phyloP scores from a whole-genome alignment of 2,888 invertebrate genomes.

The Scaptomyza parva region DNA sequence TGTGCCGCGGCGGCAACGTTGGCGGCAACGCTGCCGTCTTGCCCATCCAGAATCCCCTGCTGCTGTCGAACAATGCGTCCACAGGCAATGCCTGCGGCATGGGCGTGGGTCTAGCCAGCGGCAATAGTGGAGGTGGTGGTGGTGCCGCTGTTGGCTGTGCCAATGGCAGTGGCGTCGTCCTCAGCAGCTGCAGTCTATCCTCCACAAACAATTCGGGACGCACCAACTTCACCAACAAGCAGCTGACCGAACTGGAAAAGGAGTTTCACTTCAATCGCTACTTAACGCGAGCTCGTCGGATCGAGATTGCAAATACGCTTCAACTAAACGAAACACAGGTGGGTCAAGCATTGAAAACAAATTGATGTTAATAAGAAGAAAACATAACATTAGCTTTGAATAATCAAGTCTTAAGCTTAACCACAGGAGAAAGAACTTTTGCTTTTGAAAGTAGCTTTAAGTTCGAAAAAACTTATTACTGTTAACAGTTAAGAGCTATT shows the following conservation, averaged over 20 bases:
- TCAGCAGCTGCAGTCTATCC: conserved; percentile 79
- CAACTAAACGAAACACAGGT: conserved; percentile 98
- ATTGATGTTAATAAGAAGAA: no score
- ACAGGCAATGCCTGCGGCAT: conserved; percentile 44
- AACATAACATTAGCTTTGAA: no score
- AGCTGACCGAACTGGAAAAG: conserved; percentile 99
- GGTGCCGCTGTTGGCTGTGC: conserved; percentile 55
- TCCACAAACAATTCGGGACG: conserved; percentile 93
- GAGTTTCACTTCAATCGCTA: conserved; percentile 99
- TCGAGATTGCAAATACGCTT: conserved; percentile 98
- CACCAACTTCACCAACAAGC: conserved; percentile 99
- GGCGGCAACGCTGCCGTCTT: conserved; percentile 60
- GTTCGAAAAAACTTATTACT: no score
- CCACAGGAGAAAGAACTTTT: no score
- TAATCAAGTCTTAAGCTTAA: no score
- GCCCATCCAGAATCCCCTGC: conserved; percentile 76
- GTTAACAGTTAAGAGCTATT: no score
- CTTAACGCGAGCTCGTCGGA: conserved; percentile 97
- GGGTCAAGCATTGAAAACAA: conserved; percentile 40
- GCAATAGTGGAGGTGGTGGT: conserved; percentile 84
- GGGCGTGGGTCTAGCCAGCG: conserved; percentile 81
- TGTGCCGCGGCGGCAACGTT: conserved; percentile 78
- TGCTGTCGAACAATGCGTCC: conserved; percentile 58
- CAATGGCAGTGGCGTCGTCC: conserved; percentile 36
- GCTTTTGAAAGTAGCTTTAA: no score